Evolutionary conservation across 2,888 invertebrate species (phyloP).

Genomic region (Drosophila quasianomalipes): DNA sequence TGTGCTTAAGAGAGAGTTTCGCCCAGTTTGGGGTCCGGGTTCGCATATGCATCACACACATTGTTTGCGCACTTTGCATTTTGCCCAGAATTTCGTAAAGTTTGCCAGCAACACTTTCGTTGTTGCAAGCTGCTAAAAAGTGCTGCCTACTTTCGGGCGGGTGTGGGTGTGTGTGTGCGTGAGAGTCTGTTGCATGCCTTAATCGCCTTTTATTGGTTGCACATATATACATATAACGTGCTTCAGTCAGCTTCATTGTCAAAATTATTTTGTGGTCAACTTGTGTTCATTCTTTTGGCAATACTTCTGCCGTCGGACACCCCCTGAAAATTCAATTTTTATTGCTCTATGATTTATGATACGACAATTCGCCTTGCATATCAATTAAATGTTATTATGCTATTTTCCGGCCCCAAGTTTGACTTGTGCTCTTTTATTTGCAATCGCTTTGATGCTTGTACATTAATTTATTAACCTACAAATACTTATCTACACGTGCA

Average conservation of each 20-base stretch:
- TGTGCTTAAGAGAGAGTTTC: conserved; percentile 58
- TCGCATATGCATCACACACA: conserved; percentile 74
- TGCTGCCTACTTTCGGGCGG: conserved; percentile 73
- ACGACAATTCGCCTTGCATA: conserved; percentile 2
- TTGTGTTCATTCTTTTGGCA: conserved; percentile 74
- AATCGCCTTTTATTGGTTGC: conserved; percentile 60
- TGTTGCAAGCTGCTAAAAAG: conserved; percentile 71
- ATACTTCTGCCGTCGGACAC: conserved; percentile 45
- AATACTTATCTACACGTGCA: background rate
- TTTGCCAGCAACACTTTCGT: conserved; percentile 76
- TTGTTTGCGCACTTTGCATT: conserved; percentile 82
- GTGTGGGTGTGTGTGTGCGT: conserved; percentile 11
- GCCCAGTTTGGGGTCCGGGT: conserved; percentile 34
- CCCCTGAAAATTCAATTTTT: conserved; percentile 8
- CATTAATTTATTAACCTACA: background rate
- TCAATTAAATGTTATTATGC: conserved; percentile 51
- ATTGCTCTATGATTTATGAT: conserved; percentile 29
- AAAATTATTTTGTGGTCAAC: conserved; percentile 81
- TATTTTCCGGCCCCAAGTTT: conserved; percentile 28
- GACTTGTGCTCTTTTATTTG: conserved; percentile 15
- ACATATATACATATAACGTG: conserved; percentile 5
- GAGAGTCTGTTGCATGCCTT: conserved; percentile 52
- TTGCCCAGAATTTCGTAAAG: conserved; percentile 75
- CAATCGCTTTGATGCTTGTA: background rate
- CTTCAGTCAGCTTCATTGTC: conserved; percentile 73